Conservation (phyloP, 2,888 invertebrate species). For the Drosophila siamana region DNA sequence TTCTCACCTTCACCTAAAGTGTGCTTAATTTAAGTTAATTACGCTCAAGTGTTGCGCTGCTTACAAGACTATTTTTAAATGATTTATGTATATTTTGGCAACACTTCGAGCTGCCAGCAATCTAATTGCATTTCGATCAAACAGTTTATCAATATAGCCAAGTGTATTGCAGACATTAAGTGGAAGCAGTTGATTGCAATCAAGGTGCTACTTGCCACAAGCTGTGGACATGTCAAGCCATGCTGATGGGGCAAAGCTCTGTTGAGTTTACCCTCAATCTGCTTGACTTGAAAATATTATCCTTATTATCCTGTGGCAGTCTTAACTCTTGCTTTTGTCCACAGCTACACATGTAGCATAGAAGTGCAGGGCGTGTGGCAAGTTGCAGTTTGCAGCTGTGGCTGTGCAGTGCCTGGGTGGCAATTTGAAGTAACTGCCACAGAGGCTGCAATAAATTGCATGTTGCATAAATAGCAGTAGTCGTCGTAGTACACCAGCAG, state of each 20-base stretch:
- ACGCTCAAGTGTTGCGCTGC: background rate
- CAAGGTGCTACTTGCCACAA: background rate
- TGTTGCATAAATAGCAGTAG: constrained; percentile 62
- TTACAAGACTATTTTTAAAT: background rate
- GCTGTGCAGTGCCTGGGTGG: constrained; percentile 17
- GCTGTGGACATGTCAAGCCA: background rate
- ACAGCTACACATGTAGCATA: background rate
- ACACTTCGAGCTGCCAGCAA: no score
- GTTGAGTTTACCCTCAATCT: constrained; percentile 7
- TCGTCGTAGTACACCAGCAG: constrained; percentile 41
- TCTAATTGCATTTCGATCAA: background rate
- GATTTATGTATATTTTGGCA: background rate
- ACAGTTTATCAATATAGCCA: background rate
- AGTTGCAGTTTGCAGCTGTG: constrained; percentile 11
- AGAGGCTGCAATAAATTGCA: constrained; percentile 75
- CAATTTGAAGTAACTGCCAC: constrained; percentile 60
- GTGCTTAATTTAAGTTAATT: constrained; percentile 4
- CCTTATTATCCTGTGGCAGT: constrained; percentile 13
- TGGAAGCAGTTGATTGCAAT: background rate
- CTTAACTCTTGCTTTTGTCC: constrained; percentile 26
- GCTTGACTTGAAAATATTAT: constrained; percentile 21
- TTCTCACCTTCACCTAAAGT: constrained; percentile 1
- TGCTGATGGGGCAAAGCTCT: constrained; percentile 3
- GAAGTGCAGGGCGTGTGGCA: background rate
- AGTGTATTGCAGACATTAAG: background rate